Evolutionary conservation across 2,797 vertebrate genomes (phyloP).

Genomic region (Gallinago nigripennis): DNA sequence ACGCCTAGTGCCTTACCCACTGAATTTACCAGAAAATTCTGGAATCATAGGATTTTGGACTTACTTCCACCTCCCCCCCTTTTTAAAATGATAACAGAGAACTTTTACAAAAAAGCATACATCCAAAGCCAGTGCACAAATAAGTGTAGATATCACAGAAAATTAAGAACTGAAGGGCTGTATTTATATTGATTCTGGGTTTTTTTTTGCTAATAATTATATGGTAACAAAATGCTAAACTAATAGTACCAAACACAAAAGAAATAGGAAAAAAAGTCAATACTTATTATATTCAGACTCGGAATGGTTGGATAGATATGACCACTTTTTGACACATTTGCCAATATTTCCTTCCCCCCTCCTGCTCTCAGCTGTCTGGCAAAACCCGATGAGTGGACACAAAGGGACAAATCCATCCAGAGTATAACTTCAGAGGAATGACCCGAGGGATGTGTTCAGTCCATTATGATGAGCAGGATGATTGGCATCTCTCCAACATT

Average conservation of each 20-base stretch:
- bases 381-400: not conserved
- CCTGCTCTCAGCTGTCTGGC: slow-evolving; percentile 5
- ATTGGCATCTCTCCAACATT: not conserved
- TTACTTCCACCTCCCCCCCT: no score
- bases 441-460: not conserved
- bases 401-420: not conserved
- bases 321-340: slow-evolving; percentile 38
- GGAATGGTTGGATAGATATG: slow-evolving; percentile 11
- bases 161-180: not conserved
- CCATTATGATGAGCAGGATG: not conserved
- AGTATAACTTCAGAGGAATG: not conserved
- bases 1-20: not conserved
- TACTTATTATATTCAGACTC: slow-evolving; percentile 14
- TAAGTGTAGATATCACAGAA: not conserved
- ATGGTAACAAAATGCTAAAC: slow-evolving; percentile 34
- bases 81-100: not conserved
- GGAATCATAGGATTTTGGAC: not conserved
- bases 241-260: slow-evolving; percentile 1
- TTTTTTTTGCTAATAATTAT: slow-evolving; percentile 9
- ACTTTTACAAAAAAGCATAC: not conserved
- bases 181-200: not conserved
- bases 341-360: not conserved
- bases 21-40: not conserved
- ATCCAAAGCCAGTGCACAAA: not conserved
- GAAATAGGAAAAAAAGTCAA: not conserved